Conservation (phyloP, 64 coral and sea anemone genomes). For the Orbicella faveolata region DNA sequence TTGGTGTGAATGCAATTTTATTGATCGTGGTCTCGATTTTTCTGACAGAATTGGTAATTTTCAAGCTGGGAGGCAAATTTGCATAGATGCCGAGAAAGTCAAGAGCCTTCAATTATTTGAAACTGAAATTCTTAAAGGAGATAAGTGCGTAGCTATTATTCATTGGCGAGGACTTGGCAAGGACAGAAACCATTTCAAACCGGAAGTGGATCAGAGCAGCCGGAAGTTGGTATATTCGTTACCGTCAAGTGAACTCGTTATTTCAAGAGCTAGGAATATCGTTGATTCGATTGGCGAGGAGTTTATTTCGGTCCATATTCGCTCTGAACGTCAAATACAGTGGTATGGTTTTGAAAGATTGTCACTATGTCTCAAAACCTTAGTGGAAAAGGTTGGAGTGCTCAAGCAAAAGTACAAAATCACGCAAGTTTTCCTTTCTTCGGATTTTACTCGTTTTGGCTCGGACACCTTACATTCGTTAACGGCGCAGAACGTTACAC, state of each 20-base stretch:
- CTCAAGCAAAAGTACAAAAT: conserved; percentile 59
- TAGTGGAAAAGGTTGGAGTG: conserved; percentile 60
- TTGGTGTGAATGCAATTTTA: conserved; percentile 95
- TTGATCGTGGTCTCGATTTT: conserved; percentile 78
- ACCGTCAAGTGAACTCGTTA: conserved; percentile 57
- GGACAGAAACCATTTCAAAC: conserved; percentile 84
- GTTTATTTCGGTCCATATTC: conserved; percentile 80
- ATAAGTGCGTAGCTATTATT: conserved; percentile 76
- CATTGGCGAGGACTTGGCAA: conserved; percentile 92
- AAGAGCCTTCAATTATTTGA: conserved; percentile 61
- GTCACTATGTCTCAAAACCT: conserved; percentile 58
- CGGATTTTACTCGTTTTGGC: conserved; percentile 79
- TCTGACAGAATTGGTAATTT: conserved; percentile 67
- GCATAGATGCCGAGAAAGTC: conserved; percentile 81
- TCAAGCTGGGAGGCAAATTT: conserved; percentile 68
- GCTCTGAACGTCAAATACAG: conserved; percentile 86
- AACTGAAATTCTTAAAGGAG: conserved; percentile 54
- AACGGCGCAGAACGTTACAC: conserved; percentile 45
- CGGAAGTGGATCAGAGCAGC: conserved; percentile 51
- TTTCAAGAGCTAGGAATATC: conserved; percentile 49
- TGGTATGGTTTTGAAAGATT: conserved; percentile 87
- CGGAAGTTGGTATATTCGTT: conserved; percentile 73
- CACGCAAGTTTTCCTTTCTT: conserved; percentile 75
- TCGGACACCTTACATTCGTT: conserved; percentile 77
- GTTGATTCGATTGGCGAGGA: conserved; percentile 45